These are phyloP conservation scores for Passer domesticus DNA, from an alignment of 2,113 vertebrate genomes.

Conservation along the genomic window DNA sequence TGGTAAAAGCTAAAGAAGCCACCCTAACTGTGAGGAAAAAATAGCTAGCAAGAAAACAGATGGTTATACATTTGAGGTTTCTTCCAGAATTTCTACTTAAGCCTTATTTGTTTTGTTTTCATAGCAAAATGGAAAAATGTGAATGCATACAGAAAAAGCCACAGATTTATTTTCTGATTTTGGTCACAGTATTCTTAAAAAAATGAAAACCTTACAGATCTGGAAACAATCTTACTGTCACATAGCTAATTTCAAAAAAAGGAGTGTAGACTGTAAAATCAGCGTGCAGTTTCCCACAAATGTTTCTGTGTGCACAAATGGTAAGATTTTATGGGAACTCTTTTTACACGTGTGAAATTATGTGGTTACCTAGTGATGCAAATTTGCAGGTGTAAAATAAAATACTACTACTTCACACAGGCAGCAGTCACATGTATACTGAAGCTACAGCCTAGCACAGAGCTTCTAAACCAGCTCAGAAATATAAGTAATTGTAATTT, in stretches of 20 bases:
- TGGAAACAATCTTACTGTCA: conserved; percentile 49
- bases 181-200: background rate
- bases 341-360: background rate
- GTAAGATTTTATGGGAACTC: background rate
- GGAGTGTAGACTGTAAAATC: background rate
- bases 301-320: background rate
- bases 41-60: conserved; percentile 55
- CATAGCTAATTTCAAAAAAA: conserved; percentile 20
- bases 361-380: background rate
- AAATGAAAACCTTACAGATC: conserved; percentile 37
- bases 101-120: conserved; percentile 30
- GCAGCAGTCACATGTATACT: background rate
- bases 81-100: conserved; percentile 18
- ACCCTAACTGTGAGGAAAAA: conserved; percentile 1
- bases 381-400: background rate
- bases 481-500: background rate
- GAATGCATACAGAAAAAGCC: conserved; percentile 2
- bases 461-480: background rate
- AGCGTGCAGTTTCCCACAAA: background rate
- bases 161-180: conserved; percentile 37
- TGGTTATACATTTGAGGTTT: conserved; percentile 65
- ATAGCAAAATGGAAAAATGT: conserved; percentile 38
- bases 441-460: background rate
- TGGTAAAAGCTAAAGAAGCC: conserved; percentile 47
- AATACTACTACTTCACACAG: background rate